Evolutionary conservation across 2,797 vertebrate species (phyloP).

Genomic region (Parotocinclus haroldoi): DNA sequence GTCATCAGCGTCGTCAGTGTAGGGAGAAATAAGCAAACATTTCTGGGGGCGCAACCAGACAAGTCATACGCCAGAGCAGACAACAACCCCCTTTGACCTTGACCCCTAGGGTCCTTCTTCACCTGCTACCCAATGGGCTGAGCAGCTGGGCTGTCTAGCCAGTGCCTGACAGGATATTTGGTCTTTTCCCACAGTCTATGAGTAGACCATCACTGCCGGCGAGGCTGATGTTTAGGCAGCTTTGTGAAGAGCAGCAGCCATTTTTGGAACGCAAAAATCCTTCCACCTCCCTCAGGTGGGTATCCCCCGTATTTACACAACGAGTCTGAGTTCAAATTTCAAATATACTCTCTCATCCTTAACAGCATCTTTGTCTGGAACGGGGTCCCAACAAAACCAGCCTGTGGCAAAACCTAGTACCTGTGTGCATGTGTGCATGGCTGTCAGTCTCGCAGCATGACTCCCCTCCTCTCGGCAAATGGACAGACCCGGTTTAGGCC

Average conservation of each 20-base stretch:
- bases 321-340: neutral
- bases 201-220: conserved; percentile 18
- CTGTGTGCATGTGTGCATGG: conserved; percentile 45
- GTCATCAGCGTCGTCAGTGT: neutral
- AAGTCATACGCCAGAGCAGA: conserved; percentile 54
- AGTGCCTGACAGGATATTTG: conserved; percentile 58
- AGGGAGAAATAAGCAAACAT: conserved; percentile 65
- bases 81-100: conserved; percentile 72
- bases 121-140: conserved; percentile 72
- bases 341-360: neutral
- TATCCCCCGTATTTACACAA: neutral
- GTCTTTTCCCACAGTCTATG: conserved; percentile 63
- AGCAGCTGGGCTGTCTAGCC: conserved; percentile 78
- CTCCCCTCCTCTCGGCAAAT: conserved; percentile 32
- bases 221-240: conserved; percentile 27
- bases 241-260: neutral
- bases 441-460: conserved; percentile 22
- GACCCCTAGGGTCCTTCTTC: conserved; percentile 72
- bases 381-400: conserved; percentile 19
- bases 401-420: conserved; percentile 9
- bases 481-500: conserved; percentile 38
- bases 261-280: conserved; percentile 17
- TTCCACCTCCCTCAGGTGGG: neutral
- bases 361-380: conserved; percentile 1
- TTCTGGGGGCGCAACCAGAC: conserved; percentile 52